Percentiles rank a stretch among this genome's conserved stretches.
Conservation (phyloP, 2,888 invertebrate species). For the Isoperla grammatica region DNA sequence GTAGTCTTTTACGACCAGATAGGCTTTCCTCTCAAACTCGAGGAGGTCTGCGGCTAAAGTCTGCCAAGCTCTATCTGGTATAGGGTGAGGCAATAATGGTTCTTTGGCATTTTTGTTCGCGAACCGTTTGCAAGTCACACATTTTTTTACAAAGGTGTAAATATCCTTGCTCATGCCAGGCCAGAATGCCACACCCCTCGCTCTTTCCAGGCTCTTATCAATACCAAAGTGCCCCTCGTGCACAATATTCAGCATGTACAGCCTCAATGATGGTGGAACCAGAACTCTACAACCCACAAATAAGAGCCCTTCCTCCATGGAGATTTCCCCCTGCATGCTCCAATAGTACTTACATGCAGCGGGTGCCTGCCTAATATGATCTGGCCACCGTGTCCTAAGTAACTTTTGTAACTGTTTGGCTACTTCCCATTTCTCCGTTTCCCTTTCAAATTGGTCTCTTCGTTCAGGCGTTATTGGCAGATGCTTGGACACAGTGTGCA, state of each 20-base stretch:
- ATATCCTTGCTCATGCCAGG: background rate
- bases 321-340: constrained; percentile 23
- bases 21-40: background rate
- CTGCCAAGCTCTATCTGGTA: background rate
- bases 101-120: background rate
- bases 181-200: constrained; percentile 11
- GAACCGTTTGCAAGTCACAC: background rate
- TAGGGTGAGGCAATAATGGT: background rate
- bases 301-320: constrained; percentile 26
- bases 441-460: constrained; percentile 6
- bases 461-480: constrained; percentile 9
- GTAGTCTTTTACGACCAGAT: background rate
- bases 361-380: constrained; percentile 6
- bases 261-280: constrained; percentile 25
- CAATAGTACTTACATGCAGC: constrained; percentile 24
- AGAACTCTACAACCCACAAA: constrained; percentile 26
- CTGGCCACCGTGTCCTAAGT: constrained; percentile 21
- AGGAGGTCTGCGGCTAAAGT: background rate
- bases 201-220: constrained; percentile 26
- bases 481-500: constrained; percentile 14
- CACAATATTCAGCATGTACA: constrained; percentile 25
- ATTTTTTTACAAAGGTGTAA: background rate
- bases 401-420: background rate
- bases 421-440: background rate
- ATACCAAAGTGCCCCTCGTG: constrained; percentile 31